Base-by-base conservation (phyloP, 2,113 vertebrate genomes). In the Nannobrachium achirus region DNA sequence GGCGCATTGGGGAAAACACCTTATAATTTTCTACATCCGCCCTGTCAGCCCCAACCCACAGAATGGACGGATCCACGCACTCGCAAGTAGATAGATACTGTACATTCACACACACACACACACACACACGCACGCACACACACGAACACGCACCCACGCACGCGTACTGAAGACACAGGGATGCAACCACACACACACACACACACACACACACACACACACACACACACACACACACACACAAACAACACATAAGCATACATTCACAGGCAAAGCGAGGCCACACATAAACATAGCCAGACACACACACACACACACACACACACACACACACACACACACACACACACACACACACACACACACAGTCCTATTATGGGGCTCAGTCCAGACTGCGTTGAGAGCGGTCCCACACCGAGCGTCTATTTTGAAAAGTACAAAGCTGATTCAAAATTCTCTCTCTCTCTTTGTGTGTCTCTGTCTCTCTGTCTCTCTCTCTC, bases 1-100 rank as follows among this genome's bases (percentile, higher is more conserved):
- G 87, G 80, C 66, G 76, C 48, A 18, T 71, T 72, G 66, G 63
- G 25, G 76, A 38, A 68, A 82, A 76, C 88, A 91, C 83, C 89
- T 91, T 91, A 65, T 92, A 90, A 92, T 92, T 91, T 91, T 85
- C 80, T 73, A 83, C 84, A 88, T 91, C 91, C 84, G 84, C 81
- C 83, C 80, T 80, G 84, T 82, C 71, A 82, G 82, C 67, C 77
- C 15, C 44, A 68, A 68, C 78, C 79, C 69, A 51, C 74, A 61
- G 69, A 48, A 79, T 14, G 58, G 76, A 84, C 79, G 49, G 58
- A 79, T 66, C 64, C 65, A 66, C 73, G 6, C 25, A 33, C 25
- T 33, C 25, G 6, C 25, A 33, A 4, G 25, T 33, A 33, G 49
- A 65, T 19, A 66, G n/a, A n/a, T n/a, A n/a, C n/a, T 46, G 10